These are phyloP conservation scores for Macaria notata DNA, from an alignment of 2,888 invertebrate species.

Conservation along the genomic window DNA sequence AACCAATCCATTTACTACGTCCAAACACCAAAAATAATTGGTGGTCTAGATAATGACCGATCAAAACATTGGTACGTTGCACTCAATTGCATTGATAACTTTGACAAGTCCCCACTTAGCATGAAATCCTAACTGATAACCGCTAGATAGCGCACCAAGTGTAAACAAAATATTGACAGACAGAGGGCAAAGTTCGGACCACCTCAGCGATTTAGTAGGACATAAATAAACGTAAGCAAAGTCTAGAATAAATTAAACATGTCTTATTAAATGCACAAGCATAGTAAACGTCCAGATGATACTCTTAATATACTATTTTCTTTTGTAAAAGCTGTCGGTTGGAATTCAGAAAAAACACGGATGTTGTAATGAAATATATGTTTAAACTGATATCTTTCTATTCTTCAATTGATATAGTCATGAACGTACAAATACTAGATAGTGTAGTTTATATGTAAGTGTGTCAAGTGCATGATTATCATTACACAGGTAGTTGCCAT, in stretches of 20 bases:
- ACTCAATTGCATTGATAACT: conserved; percentile 48
- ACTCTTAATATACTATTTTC: too few species aligned
- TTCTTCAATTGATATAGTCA: too few species aligned
- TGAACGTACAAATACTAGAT: not conserved
- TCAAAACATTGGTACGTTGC: conserved; percentile 44
- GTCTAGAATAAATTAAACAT: too few species aligned
- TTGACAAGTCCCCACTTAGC: conserved; percentile 31
- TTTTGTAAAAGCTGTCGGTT: too few species aligned
- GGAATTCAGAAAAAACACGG: too few species aligned
- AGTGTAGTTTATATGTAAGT: conserved; percentile 33
- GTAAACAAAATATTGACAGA: conserved; percentile 27
- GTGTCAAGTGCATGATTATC: conserved; percentile 30
- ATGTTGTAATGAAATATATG: too few species aligned
- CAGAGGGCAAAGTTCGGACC: conserved; percentile 9
- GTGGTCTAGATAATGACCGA: conserved; percentile 4
- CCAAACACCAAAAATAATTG: too few species aligned
- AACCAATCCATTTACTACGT: too few species aligned
- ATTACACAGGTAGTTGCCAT: conserved; percentile 13
- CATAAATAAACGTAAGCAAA: too few species aligned
- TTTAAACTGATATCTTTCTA: too few species aligned
- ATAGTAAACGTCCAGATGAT: too few species aligned
- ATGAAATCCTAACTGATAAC: conserved; percentile 24
- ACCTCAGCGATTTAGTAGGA: not conserved
- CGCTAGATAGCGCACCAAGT: conserved; percentile 23
- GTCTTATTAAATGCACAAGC: too few species aligned